Base-by-base conservation (phyloP, 2,113 vertebrate genomes). In the Coracopsis vasa region DNA sequence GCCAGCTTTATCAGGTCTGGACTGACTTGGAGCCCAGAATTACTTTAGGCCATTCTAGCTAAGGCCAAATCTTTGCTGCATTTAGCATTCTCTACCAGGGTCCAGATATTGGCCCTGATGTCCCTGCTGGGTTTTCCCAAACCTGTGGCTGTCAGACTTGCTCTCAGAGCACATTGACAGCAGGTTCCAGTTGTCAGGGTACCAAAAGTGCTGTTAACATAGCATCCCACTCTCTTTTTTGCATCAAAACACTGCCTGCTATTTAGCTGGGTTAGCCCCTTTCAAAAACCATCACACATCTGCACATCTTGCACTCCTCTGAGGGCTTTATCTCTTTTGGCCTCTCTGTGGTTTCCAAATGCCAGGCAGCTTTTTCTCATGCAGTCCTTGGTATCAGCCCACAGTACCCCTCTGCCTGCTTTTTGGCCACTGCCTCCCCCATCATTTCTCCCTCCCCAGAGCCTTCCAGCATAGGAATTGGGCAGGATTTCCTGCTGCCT, bases 401-500 rank as follows among this genome's bases (percentile, higher is more conserved):
- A 23, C 0, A 0, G 60, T 31, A 18, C 14, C 79, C 29, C 47
- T 74, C 72, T 70, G 45, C 80, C 85, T 74, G 24, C 80, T n/a
- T 50, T 51, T 31, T 41, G 48, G 61, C 45, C 60, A 8, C 41
- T 53, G 41, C 69, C 73, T 65, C 7, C 39, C 10, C 3, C 44
- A 42, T 29, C 62, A 50, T 37, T n/a, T 81, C 73, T 89, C 65
- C 84, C 39, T 58, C 47, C 66, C 2, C 4, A 75, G 35, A 81
- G 42, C 65, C 35, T 90, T 45, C 70, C 87, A 96, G n/a, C 61
- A 62, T 12, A 90, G 81, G 87, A 95, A 90, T 35, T 0, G 2
- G 70, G 44, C 81, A 96, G 94, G 95, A 96, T 97, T 97, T 97
- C 94, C 96, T 93, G 93, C 78, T 64, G 70, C 87, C 65, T 95